Evolutionary conservation across 2,888 invertebrate genomes (phyloP), one percentile per base, ranked within the genome.

Genomic region (Brachypterus glaber): DNA sequence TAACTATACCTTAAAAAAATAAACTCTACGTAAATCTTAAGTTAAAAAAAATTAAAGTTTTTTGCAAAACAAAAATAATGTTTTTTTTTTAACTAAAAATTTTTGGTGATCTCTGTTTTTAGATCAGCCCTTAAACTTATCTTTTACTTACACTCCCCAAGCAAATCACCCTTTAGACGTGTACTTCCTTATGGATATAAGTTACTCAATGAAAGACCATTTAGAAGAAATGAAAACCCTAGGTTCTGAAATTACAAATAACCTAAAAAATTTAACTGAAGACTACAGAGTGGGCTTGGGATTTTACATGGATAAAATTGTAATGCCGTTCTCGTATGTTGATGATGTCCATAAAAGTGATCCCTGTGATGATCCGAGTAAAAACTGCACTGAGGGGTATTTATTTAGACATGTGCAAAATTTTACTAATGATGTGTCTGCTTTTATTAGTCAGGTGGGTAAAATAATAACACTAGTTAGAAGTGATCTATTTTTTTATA

Each of bases 161-260:
- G 77, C 79, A 60, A 86, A 93, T 61, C 89, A 90, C 56, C 82
- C 82, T 4, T 71, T 93, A 27, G 92, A 92, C 60, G 68, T 92
- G 27, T 93, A 92, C 64, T 89, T 87, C 55, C 68, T 93, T 49
- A 90, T 92, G 85, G 92, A 92, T 61, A 69, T 91, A 39, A 90
- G 91, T 2, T 80, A 82, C 70, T 87, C 90, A 2, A 92, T 92
- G 93, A 74, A 74, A 55, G 83, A 87, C 48, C 89, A 91, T 62
- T 82, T 88, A 56, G 74, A 80, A 42, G 87, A 86, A 2, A 63
- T 92, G 35, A 80, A 82, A 1, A 73, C 72, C 8, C 57, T 82
- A 33, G 75, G 81, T 13, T 73, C 70, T 24, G 73, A 76, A 49
- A 60, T 84, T 32, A 72, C 76, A 0, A 57, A 59, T 29, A 68